Conservation (phyloP, 2,113 vertebrate genomes). For the Camelus dromedarius region DNA sequence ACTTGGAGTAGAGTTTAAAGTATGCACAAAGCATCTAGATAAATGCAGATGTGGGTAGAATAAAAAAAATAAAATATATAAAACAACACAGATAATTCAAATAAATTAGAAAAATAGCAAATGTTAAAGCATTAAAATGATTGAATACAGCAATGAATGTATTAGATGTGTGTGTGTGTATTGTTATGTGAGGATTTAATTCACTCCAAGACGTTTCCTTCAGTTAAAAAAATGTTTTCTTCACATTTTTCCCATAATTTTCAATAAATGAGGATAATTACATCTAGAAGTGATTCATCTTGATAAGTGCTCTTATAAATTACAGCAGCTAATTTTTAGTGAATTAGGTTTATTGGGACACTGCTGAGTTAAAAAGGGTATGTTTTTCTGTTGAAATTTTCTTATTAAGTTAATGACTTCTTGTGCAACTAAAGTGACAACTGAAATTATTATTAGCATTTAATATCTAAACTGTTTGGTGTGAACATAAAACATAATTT, state of each 20-base stretch:
- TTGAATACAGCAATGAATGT: background rate
- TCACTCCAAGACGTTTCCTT: slow-evolving; percentile 21
- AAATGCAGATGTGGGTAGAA: background rate
- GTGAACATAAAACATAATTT: slow-evolving; percentile 48
- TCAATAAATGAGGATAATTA: slow-evolving; percentile 76
- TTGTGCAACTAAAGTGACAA: slow-evolving; percentile 57
- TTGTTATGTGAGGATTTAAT: slow-evolving; percentile 43
- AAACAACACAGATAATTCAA: slow-evolving; percentile 1
- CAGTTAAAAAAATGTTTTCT: slow-evolving; percentile 50
- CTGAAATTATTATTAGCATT: slow-evolving; percentile 56
- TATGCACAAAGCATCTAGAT: background rate
- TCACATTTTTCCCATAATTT: slow-evolving; percentile 59
- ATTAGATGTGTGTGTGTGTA: background rate
- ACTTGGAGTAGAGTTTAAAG: slow-evolving; percentile 33
- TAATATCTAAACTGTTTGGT: slow-evolving; percentile 31
- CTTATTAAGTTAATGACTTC: slow-evolving; percentile 74
- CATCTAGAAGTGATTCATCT: slow-evolving; percentile 72
- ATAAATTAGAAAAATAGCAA: slow-evolving; percentile 25
- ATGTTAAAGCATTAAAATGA: slow-evolving; percentile 49
- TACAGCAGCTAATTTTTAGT: slow-evolving; percentile 74
- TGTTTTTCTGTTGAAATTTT: slow-evolving; percentile 71
- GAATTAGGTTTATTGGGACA: slow-evolving; percentile 75
- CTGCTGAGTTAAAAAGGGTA: slow-evolving; percentile 69
- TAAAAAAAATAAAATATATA: slow-evolving; percentile 31
- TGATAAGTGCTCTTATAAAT: slow-evolving; percentile 76